Conservation (phyloP, 2,113 vertebrate genomes). For the Sprattus sprattus region DNA sequence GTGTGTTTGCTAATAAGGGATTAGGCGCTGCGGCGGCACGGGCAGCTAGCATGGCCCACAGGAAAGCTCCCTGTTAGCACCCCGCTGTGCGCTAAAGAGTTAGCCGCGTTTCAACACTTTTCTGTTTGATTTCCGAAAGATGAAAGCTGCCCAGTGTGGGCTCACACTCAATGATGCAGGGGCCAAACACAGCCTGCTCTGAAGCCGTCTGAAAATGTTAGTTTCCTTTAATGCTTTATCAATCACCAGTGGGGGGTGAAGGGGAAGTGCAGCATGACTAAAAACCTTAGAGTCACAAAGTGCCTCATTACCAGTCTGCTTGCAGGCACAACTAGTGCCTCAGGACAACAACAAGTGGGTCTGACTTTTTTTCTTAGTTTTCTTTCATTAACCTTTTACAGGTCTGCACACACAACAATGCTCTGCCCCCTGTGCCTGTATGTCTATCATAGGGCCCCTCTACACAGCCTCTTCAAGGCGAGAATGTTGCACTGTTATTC, state of each 20-base stretch:
- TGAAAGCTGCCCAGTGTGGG: slow-evolving; percentile 21
- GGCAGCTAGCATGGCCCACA: slow-evolving; percentile 6
- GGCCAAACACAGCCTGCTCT: slow-evolving; percentile 1
- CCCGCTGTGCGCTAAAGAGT: slow-evolving; percentile 28
- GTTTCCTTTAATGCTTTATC: not conserved
- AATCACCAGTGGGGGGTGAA: not conserved
- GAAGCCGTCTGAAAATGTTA: not conserved
- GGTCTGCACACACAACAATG: not conserved
- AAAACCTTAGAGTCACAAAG: not conserved
- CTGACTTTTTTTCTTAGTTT: not conserved
- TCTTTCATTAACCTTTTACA: not conserved
- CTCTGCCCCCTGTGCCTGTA: not conserved
- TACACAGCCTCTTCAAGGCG: no score
- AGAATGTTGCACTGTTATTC: no score
- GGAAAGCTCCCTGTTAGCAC: slow-evolving; percentile 13
- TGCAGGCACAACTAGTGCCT: not conserved
- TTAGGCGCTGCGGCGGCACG: not conserved
- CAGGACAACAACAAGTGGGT: not conserved
- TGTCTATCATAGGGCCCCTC: not conserved
- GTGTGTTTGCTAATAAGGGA: slow-evolving; percentile 21
- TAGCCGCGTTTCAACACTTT: slow-evolving; percentile 12
- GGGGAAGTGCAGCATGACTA: not conserved
- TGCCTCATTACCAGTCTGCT: not conserved
- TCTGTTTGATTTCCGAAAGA: slow-evolving; percentile 6
- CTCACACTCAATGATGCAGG: slow-evolving; percentile 20